Base-by-base conservation (phyloP, 2,113 vertebrate species). In the Martes martes region DNA sequence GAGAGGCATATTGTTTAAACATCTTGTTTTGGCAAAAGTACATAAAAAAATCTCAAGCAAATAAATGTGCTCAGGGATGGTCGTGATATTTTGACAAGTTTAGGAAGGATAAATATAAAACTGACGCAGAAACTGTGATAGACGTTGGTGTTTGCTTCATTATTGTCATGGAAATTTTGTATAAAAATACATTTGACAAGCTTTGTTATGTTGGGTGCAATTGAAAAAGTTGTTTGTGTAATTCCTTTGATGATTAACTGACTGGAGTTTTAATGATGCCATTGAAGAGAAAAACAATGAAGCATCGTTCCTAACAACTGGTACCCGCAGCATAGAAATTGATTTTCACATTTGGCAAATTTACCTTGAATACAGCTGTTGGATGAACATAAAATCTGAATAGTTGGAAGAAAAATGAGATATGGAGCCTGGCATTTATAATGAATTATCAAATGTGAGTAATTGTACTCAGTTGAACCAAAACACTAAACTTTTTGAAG, bases 211-310 rank as follows among this genome's bases (percentile, higher is more conserved):
- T 96, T 98, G 97, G 86, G 92, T 95, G 81, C 97, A 98, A 98
- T 61, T 96, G 93, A 84, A 95, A 98, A 98, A 97, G 55, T 96
- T 96, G 85, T 57, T 98, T 59, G 80, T 97, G 74, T 83, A 97
- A 98, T 97, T 71, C 95, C 63, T 98, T 98, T 98, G 79, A 97
- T 98, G 98, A 98, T 98, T 96, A 98, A 97, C 83, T 73, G 45
- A 97, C 1, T 97, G 89, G 36, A 97, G 63, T 97, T 97, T 97
- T 98, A 98, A 97, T 95, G 73, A n/a, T 95, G 96, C 86, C 42
- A 76, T 57, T 96, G 84, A 97, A 91, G 59, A 67, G 84, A 28
- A 94, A 82, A 98, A 97, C 83, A 98, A 97, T 52, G 52, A 96
- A 96, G 95, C 83, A 90, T 91, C 42, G 50, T 97, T 96, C 91